Base-by-base conservation (phyloP, 2,113 vertebrate genomes). In the Cranoglanis bouderius region DNA sequence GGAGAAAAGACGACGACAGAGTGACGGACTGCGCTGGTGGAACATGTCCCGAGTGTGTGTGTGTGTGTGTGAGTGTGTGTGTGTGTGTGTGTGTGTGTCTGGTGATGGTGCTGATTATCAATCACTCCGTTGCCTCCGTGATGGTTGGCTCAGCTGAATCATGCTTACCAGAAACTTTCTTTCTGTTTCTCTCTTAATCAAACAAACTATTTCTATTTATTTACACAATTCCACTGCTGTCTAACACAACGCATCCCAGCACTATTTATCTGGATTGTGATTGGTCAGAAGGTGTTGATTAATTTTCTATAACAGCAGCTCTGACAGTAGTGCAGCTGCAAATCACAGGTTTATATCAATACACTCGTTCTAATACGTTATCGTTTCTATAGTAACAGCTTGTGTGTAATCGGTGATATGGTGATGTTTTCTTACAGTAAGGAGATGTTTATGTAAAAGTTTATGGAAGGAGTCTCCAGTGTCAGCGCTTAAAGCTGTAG, bases 11-110 rank as follows among this genome's bases (percentile, higher is more conserved):
- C 29, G 49, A 53, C 49, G 2, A 19, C 49, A 80, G 46, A 80
- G 46, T 80, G 49, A 80, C n/a, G 29, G 77, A 80, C 77, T 80
- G 77, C 5, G 7, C 77, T 80, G 77, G 26, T 80, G 77, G 46
- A 49, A 78, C 46, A 24, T 77, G 40, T 77, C 24, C 43, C 8
- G 26, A n/a, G 26, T 18, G 24, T 16, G 75, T 78, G 26, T 3
- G 70, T 40, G 70, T 49, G 75, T 78, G 43, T 53, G 29, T 53
- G 26, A 9, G 26, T 18, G 77, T 80, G 26, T n/a, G 77, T 80
- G 74, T 75, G 18, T 43, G 38, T 24, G 21, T 24, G 75, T 51
- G 77, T 80, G 46, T 53, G 29, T 53, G 26, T 19, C 13, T 18
- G 46, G 26, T 18, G 77, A 19, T 29, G 74, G 21, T 77, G 9